Conservation (phyloP, 2,797 vertebrate genomes). For the Rhinophrynus dorsalis region DNA sequence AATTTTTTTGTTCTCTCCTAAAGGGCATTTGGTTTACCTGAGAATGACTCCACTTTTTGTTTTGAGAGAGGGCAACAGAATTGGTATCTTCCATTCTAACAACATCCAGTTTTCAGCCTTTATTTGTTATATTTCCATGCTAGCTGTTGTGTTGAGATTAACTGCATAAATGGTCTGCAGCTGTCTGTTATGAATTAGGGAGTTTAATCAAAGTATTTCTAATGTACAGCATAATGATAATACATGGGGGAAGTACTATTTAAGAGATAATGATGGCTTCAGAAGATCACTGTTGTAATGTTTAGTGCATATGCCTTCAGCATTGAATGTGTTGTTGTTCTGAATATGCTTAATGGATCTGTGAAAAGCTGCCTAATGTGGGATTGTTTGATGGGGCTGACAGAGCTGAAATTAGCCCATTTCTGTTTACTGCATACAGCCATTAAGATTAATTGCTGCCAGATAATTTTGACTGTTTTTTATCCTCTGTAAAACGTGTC, state of each 20-base stretch:
- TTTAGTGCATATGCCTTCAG: constrained; percentile 85
- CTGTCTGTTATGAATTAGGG: constrained; percentile 96
- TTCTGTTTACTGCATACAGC: constrained; percentile 89
- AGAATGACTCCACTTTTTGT: too few species aligned
- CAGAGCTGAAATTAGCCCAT: constrained; percentile 88
- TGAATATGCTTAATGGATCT: constrained; percentile 86
- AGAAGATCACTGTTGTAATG: constrained; percentile 89
- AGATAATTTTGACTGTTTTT: constrained; percentile 89
- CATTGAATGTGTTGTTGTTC: constrained; percentile 85
- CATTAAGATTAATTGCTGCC: constrained; percentile 90
- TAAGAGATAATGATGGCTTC: constrained; percentile 96
- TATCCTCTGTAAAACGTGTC: constrained; percentile 83
- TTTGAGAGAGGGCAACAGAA: constrained; percentile 69
- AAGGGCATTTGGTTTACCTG: too few species aligned
- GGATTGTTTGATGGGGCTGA: constrained; percentile 86
- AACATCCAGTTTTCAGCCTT: constrained; percentile 82
- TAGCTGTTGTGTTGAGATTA: constrained; percentile 92
- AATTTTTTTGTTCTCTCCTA: too few species aligned
- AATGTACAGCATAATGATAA: constrained; percentile 97
- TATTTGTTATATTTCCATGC: constrained; percentile 87
- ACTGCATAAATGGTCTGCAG: constrained; percentile 97
- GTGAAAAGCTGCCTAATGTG: constrained; percentile 85
- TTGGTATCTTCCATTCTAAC: constrained; percentile 76
- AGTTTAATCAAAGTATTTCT: constrained; percentile 99
- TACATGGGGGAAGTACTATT: constrained; percentile 93